Evolutionary conservation across 2,888 invertebrate species (phyloP), one percentile per base, ranked within the genome.

Genomic region (Plebejus melissa): DNA sequence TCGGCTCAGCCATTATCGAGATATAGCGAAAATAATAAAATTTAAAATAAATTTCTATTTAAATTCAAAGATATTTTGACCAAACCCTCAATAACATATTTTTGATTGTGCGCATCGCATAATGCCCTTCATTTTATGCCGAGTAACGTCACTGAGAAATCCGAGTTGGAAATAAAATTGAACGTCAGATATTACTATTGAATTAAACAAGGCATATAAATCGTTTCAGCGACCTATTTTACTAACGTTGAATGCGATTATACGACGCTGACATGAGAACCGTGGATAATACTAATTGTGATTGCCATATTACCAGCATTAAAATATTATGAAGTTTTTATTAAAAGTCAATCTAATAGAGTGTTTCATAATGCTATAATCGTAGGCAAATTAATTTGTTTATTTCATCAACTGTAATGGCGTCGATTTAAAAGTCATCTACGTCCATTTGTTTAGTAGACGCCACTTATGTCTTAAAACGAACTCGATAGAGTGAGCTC

Each of bases 161-260:
- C 16, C 65, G 32, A 65, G 32, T 65, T 32, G 65, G 41, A 11
- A 41, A n/a, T 70, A 41, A 70, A 41, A 70, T 38, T 70, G 38
- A 54, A 54, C 50, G 54, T 46, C 72, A 50, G 72, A 72, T 72
- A 72, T 72, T 72, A 72, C 50, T 54, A 72, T 72, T 50, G 50
- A 72, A 72, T 72, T 50, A 72, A 72, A 72, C 72, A 54, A 72
- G 54, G 72, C 72, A 72, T 72, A 70, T 54, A 72, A 72, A 72
- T 54, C 50, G 72, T 72, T 72, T 54, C 72, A 72, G 32, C 72
- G 72, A 72, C 72, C 72, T 54, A 72, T 72, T 72, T 54, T 32
- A 72, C 46, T 22, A 22, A 22, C 41, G 71, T 54, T 72, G 72
- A 54, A 54, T 32, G 50, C 72, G 54, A 72, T 72, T 72, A 72